Conservation (phyloP, 2,888 invertebrate species). For the Aelia acuminata region DNA sequence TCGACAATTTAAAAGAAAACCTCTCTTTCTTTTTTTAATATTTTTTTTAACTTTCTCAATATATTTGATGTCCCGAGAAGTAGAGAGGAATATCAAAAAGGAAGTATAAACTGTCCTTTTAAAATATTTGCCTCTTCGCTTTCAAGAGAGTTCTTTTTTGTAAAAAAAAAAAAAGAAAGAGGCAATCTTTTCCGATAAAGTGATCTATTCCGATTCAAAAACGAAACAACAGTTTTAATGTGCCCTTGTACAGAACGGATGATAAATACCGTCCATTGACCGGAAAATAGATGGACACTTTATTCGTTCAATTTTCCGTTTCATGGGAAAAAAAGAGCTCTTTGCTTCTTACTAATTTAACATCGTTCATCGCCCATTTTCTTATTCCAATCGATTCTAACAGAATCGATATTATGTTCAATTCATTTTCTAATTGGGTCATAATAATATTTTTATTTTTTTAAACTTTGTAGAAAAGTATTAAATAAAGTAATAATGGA, state of each 20-base stretch:
- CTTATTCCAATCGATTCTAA: background rate
- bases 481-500: too few relatives aligned
- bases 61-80: background rate
- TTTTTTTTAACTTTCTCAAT: background rate
- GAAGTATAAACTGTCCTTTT: background rate
- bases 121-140: conserved; percentile 10
- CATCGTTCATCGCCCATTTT: background rate
- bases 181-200: conserved; percentile 5
- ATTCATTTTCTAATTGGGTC: too few relatives aligned
- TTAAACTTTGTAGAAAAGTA: too few relatives aligned
- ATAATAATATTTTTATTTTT: too few relatives aligned
- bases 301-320: conserved; percentile 23
- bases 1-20: conserved; percentile 2
- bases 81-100: background rate
- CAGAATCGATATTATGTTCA: too few relatives aligned
- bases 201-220: background rate
- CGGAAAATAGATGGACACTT: background rate
- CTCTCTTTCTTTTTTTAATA: background rate
- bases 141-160: background rate
- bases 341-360: conserved; percentile 11
- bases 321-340: background rate
- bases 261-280: background rate
- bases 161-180: background rate
- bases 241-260: background rate
- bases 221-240: conserved; percentile 11